phyloP scores from a whole-genome alignment of 2,888 invertebrate species.

The Odontomyia ornata region DNA sequence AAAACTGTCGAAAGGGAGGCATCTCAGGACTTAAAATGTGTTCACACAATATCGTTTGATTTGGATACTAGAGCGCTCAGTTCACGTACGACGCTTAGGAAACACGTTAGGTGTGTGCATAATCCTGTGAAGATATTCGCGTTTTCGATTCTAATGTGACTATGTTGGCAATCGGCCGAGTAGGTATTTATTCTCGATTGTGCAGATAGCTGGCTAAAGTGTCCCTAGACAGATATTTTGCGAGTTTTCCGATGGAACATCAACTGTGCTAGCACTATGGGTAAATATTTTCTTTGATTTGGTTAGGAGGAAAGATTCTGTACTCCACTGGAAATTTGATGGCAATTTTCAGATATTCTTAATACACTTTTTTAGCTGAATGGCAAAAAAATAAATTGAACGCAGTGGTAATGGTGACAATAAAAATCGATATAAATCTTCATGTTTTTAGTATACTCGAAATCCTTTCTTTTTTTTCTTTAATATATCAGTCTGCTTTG shows the following conservation, averaged over 20 bases:
- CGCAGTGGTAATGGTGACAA: no score
- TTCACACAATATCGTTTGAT: conserved; percentile 43
- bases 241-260: conserved; percentile 7
- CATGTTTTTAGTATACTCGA: no score
- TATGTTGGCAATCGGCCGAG: background rate
- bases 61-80: background rate
- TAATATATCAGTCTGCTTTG: no score
- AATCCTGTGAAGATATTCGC: background rate
- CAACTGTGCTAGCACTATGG: no score
- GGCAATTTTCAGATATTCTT: no score
- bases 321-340: no score
- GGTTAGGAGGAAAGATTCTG: no score
- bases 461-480: no score
- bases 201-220: conserved; percentile 46
- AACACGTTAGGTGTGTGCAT: conserved; percentile 23
- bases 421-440: no score
- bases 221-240: conserved; percentile 48
- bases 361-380: no score
- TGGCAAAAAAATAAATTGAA: no score
- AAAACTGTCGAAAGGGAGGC: conserved; percentile 42
- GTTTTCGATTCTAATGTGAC: background rate
- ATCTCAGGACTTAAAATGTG: conserved; percentile 39
- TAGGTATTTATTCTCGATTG: conserved; percentile 40
- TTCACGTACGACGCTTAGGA: conserved; percentile 10
- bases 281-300: no score